Percentiles rank a stretch among this genome's conserved stretches.
phyloP scores from a whole-genome alignment of 2,113 vertebrate genomes.

The Entelurus aequoreus region DNA sequence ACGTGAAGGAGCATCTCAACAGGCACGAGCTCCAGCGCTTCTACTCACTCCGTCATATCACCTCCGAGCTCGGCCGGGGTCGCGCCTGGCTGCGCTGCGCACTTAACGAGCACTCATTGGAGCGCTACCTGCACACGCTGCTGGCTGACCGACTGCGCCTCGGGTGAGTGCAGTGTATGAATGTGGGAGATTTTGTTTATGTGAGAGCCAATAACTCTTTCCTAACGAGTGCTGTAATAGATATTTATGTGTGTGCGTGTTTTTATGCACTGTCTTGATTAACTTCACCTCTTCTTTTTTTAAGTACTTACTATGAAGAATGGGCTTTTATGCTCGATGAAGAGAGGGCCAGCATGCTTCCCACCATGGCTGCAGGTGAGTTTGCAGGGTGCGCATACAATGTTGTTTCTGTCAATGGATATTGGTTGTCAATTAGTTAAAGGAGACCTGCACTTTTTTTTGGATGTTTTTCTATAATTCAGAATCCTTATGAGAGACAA shows the following conservation, averaged over 20 bases:
- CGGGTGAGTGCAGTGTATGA: constrained; percentile 66
- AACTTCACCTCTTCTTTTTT: constrained; percentile 11
- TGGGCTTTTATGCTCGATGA: constrained; percentile 96
- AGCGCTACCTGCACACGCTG: constrained; percentile 88
- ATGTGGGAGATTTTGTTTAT: neutral
- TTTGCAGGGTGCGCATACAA: neutral
- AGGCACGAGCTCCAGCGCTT: constrained; percentile 93
- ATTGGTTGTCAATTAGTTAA: too few relatives aligned
- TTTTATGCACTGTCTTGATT: neutral
- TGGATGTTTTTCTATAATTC: too few relatives aligned
- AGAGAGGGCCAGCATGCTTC: constrained; percentile 94
- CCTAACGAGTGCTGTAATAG: neutral
- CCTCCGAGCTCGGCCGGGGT: constrained; percentile 83
- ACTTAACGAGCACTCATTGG: constrained; percentile 93
- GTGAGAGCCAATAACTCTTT: neutral
- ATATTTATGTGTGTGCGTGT: neutral
- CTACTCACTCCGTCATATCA: constrained; percentile 83
- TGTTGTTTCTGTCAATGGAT: too few relatives aligned
- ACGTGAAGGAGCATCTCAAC: constrained; percentile 92
- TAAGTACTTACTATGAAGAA: constrained; percentile 94
- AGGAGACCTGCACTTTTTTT: too few relatives aligned
- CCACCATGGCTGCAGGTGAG: constrained; percentile 96
- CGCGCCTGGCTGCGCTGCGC: constrained; percentile 96
- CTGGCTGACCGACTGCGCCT: constrained; percentile 84
- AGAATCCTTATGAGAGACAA: too few relatives aligned